Evolutionary conservation across 1,140 invertebrate species (phyloP), one percentile per base, ranked within the genome.

Genomic region (Mycetomoellerius zeteki): DNA sequence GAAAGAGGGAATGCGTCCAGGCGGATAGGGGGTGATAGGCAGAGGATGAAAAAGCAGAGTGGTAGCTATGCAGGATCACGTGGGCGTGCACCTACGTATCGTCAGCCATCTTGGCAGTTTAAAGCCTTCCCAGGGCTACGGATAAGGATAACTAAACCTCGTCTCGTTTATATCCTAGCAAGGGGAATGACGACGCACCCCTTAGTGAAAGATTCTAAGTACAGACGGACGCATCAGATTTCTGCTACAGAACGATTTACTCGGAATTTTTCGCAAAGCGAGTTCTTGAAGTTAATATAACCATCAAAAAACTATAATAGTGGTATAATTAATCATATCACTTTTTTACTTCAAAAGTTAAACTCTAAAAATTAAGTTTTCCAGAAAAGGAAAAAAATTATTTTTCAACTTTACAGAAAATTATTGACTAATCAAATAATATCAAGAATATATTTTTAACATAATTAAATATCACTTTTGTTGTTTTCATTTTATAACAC

Each of bases 1-100:
- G 24, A 52, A 85, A 47, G 33, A 24, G 19, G 14, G 19, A 78
- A 54, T 30, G 67, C 54, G 43, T 30, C 14, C 16, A 16, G 37
- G 73, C 27, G 82, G 33, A 37, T 47, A 50, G 52, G 58, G 21
- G 19, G 27, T 27, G 27, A 50, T 54, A 54, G 65, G 60, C 54
- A 77, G 67, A 78, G 77, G 56, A 82, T 88, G 75, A 89, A 88
- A 89, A 91, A 90, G 86, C 73, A 76, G 89, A 81, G 86, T 85
- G 87, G 86, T 91, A 85, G 92, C 81, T 86, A 30, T 75, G 87
- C 84, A 69, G 90, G 90, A 92, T 92, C 92, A 88, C 91, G 89
- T 92, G 88, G 89, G 88, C 86, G 88, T 92, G 56, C 88, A 75
- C 86, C 86, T 69, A 90, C 82, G 87, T 90, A 88, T 87, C 78